Percentiles rank a stretch among this genome's conserved stretches.
Evolutionary conservation across 2,113 vertebrate species (phyloP).

Genomic region (Falco punctatus): DNA sequence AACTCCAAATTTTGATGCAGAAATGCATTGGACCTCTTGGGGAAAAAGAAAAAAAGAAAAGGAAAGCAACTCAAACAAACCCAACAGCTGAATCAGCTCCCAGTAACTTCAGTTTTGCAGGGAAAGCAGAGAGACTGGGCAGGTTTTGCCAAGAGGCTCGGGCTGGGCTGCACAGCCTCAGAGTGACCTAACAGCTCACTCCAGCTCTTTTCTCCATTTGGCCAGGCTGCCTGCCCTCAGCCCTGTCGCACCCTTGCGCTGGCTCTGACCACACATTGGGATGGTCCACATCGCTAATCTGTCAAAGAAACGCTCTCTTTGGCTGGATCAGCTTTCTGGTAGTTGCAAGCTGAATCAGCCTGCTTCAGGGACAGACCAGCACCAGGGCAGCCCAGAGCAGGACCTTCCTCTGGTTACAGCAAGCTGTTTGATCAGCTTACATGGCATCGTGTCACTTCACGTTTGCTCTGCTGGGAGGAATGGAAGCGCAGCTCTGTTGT

Average conservation of each 20-base stretch:
- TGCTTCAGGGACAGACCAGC: neutral
- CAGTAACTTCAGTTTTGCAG: neutral
- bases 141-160: neutral
- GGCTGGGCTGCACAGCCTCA: neutral
- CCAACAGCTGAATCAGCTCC: neutral
- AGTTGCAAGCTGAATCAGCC: neutral
- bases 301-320: neutral
- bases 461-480: neutral
- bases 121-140: neutral
- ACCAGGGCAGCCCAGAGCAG: neutral
- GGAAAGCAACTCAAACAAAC: neutral
- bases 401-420: neutral
- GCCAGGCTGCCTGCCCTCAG: neutral
- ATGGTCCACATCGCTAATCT: rapidly evolving
- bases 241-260: neutral
- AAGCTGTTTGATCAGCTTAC: neutral
- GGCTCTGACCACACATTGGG: neutral
- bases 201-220: neutral
- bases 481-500: neutral
- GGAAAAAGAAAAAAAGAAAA: too few species aligned
- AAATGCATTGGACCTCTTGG: neutral
- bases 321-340: neutral
- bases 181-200: neutral
- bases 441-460: neutral
- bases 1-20: neutral